Base-by-base conservation (phyloP, 2,113 vertebrate species). In the Xerus inauris region DNA sequence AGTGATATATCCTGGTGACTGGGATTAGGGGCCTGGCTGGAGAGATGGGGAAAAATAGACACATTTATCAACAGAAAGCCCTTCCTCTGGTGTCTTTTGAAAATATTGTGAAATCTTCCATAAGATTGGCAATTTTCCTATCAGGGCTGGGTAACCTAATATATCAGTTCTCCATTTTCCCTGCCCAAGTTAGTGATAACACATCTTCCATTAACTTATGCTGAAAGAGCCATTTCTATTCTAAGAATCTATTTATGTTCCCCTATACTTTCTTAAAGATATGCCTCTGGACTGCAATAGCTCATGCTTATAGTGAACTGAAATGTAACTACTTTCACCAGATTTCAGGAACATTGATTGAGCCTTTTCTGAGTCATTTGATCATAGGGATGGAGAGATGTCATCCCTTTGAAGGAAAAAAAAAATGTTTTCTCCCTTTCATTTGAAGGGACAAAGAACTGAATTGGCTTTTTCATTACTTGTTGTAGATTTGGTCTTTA, bases 181-280 rank as follows among this genome's bases (percentile, higher is more conserved):
- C 89, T 97, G 76, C 81, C 94, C 87, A 95, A 49, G 54, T 95
- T 87, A 86, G 96, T 76, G 97, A 97, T 96, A 96, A 94, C 92
- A 54, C 93, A 95, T 95, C 95, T 97, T 97, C 96, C 94, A 97
- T 97, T 97, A 97, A 95, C 95, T 94, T 97, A 92, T 71, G 87
- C 84, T 57, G 87, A 97, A 94, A 96, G 94, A 96, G 72, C 81
- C 83, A 88, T 97, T 97, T 97, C 97, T 73, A 91, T 88, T 96
- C 96, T 96, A 75, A 96, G 92, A 89, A 97, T 97, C 95, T 97
- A 95, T 97, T 97, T 97, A 83, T 92, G 87, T 79, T 91, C 88
- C 73, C 89, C 72, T 97, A 64, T 90, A 94, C 95, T 97, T 96
- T 90, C 96, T 90, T 87, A 82, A 95, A 97, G 95, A 95, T 97